Evolutionary conservation across 92 coral and sea anemone genomes (phyloP).

Genomic region (Porites lobata): DNA sequence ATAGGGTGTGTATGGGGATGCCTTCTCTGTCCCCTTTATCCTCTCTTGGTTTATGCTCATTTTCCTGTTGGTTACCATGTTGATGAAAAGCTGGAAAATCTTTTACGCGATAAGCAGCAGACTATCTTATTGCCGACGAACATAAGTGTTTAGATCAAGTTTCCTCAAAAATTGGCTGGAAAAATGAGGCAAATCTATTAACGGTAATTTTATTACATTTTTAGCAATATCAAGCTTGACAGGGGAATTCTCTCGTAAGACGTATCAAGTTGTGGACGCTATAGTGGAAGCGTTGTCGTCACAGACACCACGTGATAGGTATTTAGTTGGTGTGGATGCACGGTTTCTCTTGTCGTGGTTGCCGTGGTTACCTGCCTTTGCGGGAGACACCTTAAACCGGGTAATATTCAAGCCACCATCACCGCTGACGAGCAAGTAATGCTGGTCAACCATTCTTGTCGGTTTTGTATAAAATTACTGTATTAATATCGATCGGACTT

Average conservation of each 20-base stretch:
- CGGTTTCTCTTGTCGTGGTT: slow-evolving; percentile 64
- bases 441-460: neutral
- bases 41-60: no score
- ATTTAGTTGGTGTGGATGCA: slow-evolving; percentile 73
- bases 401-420: neutral
- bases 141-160: no score
- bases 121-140: no score
- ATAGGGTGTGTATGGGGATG: no score
- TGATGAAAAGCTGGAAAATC: no score
- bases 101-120: no score
- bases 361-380: slow-evolving; percentile 63
- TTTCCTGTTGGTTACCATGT: no score
- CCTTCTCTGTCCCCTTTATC: no score
- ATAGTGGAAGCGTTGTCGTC: slow-evolving; percentile 79
- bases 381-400: slow-evolving; percentile 45
- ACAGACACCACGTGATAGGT: slow-evolving; percentile 65
- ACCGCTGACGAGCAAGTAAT: neutral
- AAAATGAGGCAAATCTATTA: no score
- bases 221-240: neutral
- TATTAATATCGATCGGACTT: no score
- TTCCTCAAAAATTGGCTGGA: no score
- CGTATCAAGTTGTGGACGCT: slow-evolving; percentile 64
- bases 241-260: slow-evolving; percentile 9
- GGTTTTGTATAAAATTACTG: neutral
- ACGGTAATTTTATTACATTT: neutral